Percentiles rank a stretch among this genome's conserved stretches.
Evolutionary conservation across 2,888 invertebrate genomes (phyloP).

Genomic region (Agonum fuliginosum): DNA sequence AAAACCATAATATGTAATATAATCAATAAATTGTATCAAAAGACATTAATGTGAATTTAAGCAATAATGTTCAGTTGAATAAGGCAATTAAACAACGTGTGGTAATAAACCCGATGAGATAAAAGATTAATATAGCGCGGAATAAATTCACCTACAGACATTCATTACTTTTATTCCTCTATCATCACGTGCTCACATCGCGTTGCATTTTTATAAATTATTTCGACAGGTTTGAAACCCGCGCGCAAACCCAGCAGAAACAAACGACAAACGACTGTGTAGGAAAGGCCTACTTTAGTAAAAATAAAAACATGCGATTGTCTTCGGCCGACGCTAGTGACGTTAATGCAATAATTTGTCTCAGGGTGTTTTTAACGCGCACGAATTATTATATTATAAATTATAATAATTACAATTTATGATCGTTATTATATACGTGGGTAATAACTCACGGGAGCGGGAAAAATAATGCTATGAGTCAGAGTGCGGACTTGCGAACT

Average conservation of each 20-base stretch:
- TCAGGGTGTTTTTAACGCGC: conserved; percentile 51
- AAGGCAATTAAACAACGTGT: conserved; percentile 58
- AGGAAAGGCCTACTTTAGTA: conserved; percentile 29
- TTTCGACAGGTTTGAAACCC: conserved; percentile 28
- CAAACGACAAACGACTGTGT: conserved; percentile 21
- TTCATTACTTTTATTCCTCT: conserved; percentile 45
- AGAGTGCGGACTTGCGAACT: conserved; percentile 19
- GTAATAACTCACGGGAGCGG: conserved; percentile 56
- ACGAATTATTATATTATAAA: conserved; percentile 58
- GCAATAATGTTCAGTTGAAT: conserved; percentile 57
- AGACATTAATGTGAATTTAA: conserved; percentile 56
- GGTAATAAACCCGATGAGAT: conserved; percentile 53
- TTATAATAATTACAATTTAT: conserved; percentile 59
- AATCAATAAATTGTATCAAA: conserved; percentile 46
- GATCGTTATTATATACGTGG: conserved; percentile 50
- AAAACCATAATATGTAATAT: conserved; percentile 27
- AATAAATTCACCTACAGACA: conserved; percentile 53
- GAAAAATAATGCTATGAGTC: conserved; percentile 52
- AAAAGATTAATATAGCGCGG: conserved; percentile 54
- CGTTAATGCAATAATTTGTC: conserved; percentile 55
- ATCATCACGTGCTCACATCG: conserved; percentile 26
- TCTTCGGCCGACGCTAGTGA: conserved; percentile 42
- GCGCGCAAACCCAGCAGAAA: conserved; percentile 4
- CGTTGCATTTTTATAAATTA: conserved; percentile 46
- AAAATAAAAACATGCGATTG: conserved; percentile 43